Percentiles rank a stretch among this genome's conserved stretches.
Evolutionary conservation across 2,113 vertebrate species (phyloP).

Genomic region (Podilymbus podiceps): DNA sequence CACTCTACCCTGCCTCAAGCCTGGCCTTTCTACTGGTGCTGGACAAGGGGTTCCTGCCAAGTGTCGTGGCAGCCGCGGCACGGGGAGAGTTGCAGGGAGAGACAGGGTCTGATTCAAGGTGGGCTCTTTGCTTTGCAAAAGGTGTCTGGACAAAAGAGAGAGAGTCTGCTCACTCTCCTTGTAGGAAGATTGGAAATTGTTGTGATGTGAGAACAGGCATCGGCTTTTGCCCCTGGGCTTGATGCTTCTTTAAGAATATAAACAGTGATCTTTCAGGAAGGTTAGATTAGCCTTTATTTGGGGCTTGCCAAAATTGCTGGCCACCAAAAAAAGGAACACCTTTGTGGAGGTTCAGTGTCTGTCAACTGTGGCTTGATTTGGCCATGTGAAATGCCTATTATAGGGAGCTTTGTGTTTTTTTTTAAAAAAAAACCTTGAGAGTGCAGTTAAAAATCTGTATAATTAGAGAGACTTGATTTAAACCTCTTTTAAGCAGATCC

Average conservation of each 20-base stretch:
- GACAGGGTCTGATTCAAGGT: background rate
- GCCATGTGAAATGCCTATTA: background rate
- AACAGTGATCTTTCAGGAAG: background rate
- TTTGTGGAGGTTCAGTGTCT: background rate
- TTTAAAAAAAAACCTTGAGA: background rate
- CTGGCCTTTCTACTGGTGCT: background rate
- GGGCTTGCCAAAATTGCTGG: background rate
- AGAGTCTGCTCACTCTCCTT: background rate
- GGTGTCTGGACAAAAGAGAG: background rate
- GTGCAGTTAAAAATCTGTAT: background rate
- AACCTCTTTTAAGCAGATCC: background rate
- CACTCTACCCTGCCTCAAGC: accelerated
- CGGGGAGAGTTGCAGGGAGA: background rate
- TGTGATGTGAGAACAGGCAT: background rate
- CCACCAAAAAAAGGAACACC: background rate
- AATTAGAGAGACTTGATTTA: background rate
- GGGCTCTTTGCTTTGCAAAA: background rate
- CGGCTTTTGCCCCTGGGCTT: background rate
- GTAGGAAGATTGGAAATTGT: background rate
- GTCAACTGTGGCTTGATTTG: background rate
- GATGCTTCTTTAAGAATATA: background rate
- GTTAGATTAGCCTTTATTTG: background rate
- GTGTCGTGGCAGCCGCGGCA: accelerated
- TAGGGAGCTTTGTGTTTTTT: background rate
- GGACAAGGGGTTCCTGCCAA: background rate